Percentiles rank a stretch among this genome's conserved stretches.
Evolutionary conservation across 23 tunicate genomes (phyloP).

Genomic region (Ciona savignyi): DNA sequence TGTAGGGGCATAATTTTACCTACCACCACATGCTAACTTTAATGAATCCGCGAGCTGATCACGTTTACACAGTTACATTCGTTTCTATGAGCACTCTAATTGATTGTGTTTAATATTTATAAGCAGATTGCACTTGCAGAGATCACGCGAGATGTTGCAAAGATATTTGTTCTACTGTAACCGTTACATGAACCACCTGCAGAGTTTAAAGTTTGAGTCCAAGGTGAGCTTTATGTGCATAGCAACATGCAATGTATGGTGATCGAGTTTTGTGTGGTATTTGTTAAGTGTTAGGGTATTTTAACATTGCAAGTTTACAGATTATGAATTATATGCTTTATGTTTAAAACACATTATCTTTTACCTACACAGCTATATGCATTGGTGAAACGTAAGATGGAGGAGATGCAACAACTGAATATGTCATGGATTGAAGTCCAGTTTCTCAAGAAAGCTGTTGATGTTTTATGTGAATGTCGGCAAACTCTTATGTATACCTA

Average conservation of each 20-base stretch:
- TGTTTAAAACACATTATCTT: not conserved
- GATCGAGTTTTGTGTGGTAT: not conserved
- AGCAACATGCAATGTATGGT: no score
- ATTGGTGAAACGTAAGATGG: slow-evolving; percentile 80
- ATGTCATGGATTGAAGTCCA: slow-evolving; percentile 98
- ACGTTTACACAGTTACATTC: no score
- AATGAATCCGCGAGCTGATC: no score
- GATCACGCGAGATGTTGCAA: slow-evolving; percentile 76
- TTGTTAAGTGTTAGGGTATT: not conserved
- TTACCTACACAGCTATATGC: slow-evolving; percentile 39
- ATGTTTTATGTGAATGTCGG: slow-evolving; percentile 76
- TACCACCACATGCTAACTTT: no score
- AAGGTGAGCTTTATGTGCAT: slow-evolving; percentile 44
- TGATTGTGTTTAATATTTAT: no score
- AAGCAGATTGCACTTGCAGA: slow-evolving; percentile 28
- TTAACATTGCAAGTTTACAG: not conserved
- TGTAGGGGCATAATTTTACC: no score
- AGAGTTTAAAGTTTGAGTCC: slow-evolving; percentile 73
- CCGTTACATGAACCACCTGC: slow-evolving; percentile 85
- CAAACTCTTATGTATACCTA: slow-evolving; percentile 97
- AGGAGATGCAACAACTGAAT: slow-evolving; percentile 69
- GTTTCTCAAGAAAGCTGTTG: slow-evolving; percentile 80
- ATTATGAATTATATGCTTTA: not conserved
- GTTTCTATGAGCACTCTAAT: no score
- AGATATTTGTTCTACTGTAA: slow-evolving; percentile 91